A percentile compares a stretch with the other conserved stretches of the same genome.
phyloP scores from a whole-genome alignment of 2,888 invertebrate species.

The Trissolcus brochymenae region DNA sequence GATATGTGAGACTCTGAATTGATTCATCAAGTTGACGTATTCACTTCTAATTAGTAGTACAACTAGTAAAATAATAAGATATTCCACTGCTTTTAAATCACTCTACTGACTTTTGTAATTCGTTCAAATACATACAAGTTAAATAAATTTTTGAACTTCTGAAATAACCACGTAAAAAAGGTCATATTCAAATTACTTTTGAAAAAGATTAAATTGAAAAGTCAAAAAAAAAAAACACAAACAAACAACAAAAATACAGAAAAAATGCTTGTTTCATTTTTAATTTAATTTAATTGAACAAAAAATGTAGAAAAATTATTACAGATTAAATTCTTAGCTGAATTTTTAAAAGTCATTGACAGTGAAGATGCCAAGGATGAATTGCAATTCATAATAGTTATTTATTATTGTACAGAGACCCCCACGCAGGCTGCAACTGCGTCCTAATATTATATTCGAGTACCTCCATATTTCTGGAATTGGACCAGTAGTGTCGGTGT shows the following conservation, averaged over 20 bases:
- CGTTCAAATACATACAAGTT: too few relatives aligned
- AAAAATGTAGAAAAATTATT: too few relatives aligned
- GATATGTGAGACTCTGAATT: too few relatives aligned
- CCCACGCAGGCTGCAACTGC: slow-evolving; percentile 60
- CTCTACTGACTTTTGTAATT: too few relatives aligned
- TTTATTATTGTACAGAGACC: slow-evolving; percentile 56
- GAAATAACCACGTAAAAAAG: too few relatives aligned
- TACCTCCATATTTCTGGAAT: slow-evolving; percentile 76
- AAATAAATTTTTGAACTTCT: too few relatives aligned
- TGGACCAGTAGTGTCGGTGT: slow-evolving; percentile 64
- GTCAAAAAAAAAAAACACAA: too few relatives aligned
- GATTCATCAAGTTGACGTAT: too few relatives aligned
- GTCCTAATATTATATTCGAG: slow-evolving; percentile 73
- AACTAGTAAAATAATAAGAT: too few relatives aligned
- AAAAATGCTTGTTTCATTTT: not conserved
- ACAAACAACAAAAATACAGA: not conserved
- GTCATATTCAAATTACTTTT: too few relatives aligned
- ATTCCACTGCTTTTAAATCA: too few relatives aligned
- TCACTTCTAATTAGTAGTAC: too few relatives aligned
- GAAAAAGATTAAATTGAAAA: not conserved
- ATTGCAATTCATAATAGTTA: slow-evolving; percentile 44
- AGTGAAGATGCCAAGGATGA: slow-evolving; percentile 51
- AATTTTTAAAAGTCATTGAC: slow-evolving; percentile 44
- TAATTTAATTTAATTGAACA: not conserved
- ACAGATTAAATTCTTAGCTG: not conserved